phyloP scores from a whole-genome alignment of 2,888 invertebrate genomes.

The Taenaris catops region DNA sequence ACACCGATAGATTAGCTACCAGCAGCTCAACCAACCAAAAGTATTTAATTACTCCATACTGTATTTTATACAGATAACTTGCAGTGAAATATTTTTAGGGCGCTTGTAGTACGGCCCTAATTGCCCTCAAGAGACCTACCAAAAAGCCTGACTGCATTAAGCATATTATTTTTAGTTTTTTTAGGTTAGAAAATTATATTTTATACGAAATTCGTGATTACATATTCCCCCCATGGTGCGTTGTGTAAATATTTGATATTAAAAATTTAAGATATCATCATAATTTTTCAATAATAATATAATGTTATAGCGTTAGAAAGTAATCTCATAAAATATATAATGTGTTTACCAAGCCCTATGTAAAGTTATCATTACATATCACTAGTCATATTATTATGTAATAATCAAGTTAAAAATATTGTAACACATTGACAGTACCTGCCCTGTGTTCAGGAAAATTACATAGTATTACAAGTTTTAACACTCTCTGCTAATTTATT shows the following conservation, averaged over 20 bases:
- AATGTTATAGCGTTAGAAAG: constrained; percentile 17
- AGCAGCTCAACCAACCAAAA: constrained; percentile 1
- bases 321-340: constrained; percentile 31
- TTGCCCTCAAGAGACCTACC: constrained; percentile 53
- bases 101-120: constrained; percentile 16
- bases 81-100: not conserved
- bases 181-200: constrained; percentile 41
- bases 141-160: constrained; percentile 63
- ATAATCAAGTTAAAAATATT: constrained; percentile 45
- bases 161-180: constrained; percentile 31
- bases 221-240: constrained; percentile 51
- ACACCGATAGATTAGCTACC: constrained; percentile 6
- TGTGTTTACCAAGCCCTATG: constrained; percentile 61
- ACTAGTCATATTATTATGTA: constrained; percentile 66
- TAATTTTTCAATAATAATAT: constrained; percentile 22
- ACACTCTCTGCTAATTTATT: constrained; percentile 14
- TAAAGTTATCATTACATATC: constrained; percentile 76
- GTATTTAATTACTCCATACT: not conserved
- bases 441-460: constrained; percentile 70
- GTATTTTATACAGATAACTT: not conserved
- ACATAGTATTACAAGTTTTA: constrained; percentile 25
- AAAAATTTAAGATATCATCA: constrained; percentile 28
- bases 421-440: constrained; percentile 66
- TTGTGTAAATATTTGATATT: constrained; percentile 42
- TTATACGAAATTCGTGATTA: constrained; percentile 28